These are phyloP conservation scores for Bos javanicus DNA, from an alignment of 2,113 vertebrate species.

Conservation along the genomic window DNA sequence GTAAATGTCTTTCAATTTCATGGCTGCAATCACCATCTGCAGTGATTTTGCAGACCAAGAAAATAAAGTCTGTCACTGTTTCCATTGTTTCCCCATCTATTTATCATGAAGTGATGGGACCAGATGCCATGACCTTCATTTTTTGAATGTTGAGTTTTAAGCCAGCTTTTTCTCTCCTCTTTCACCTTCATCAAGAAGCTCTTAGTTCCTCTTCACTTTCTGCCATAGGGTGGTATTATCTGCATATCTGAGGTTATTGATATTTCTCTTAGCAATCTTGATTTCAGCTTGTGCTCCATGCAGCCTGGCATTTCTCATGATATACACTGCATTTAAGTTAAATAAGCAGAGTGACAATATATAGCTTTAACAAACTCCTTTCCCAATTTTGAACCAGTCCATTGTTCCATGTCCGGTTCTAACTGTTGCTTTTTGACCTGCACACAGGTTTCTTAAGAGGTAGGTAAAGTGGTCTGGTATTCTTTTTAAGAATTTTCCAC, in stretches of 20 bases:
- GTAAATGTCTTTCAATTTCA: neutral
- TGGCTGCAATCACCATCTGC: neutral
- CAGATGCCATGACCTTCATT: neutral
- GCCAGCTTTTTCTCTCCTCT: neutral
- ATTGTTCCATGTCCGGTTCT: neutral
- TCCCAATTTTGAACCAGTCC: neutral
- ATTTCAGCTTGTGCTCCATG: neutral
- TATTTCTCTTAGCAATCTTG: neutral
- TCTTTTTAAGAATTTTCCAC: neutral
- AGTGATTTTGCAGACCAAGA: neutral
- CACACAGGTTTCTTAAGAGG: neutral
- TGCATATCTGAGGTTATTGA: neutral
- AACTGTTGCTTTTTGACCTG: neutral
- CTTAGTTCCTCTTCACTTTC: neutral
- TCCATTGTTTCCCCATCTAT: neutral
- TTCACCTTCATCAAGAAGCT: neutral
- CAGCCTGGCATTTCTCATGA: neutral
- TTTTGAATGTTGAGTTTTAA: neutral
- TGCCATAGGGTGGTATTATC: neutral
- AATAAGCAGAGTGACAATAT: neutral
- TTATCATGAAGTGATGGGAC: neutral
- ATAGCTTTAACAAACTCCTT: neutral
- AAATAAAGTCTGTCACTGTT: neutral
- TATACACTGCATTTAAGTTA: neutral
- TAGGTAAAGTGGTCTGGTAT: neutral